Evolutionary conservation across 2,797 vertebrate species (phyloP).

Genomic region (Siniperca undulata): DNA sequence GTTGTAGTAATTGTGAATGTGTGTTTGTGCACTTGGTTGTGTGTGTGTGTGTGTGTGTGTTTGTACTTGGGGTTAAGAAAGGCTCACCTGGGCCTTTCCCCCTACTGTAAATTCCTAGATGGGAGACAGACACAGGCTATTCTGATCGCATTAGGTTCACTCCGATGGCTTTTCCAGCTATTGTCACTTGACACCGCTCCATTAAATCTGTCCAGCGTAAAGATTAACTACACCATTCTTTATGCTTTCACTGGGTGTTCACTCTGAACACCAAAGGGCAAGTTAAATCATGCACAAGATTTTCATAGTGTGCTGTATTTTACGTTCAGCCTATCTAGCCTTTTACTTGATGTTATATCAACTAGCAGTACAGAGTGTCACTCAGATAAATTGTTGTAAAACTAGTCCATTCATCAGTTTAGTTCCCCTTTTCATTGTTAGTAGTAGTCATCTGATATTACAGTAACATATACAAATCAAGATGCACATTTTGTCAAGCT

Average conservation of each 20-base stretch:
- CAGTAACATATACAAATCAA: neutral
- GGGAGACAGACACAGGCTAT: constrained; percentile 66
- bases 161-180: constrained; percentile 87
- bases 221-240: constrained; percentile 86
- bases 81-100: constrained; percentile 63
- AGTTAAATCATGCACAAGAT: constrained; percentile 74
- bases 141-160: constrained; percentile 81
- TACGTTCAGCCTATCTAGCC: constrained; percentile 43
- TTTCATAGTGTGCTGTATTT: constrained; percentile 63
- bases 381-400: constrained; percentile 38
- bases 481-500: neutral
- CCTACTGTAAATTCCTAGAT: constrained; percentile 71
- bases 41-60: neutral
- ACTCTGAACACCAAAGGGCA: constrained; percentile 62
- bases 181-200: constrained; percentile 88
- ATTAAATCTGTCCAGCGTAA: constrained; percentile 87
- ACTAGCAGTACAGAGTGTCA: constrained; percentile 37
- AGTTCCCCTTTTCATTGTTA: constrained; percentile 18
- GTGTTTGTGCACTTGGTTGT: neutral
- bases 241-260: constrained; percentile 72
- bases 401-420: constrained; percentile 45
- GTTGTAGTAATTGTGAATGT: neutral
- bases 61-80: constrained; percentile 36
- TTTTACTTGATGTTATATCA: constrained; percentile 65
- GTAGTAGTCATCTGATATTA: constrained; percentile 24